A percentile compares a stretch with the other conserved stretches of the same genome.
phyloP scores from a whole-genome alignment of 1,140 invertebrate genomes.

The Zaprionus africanus region DNA sequence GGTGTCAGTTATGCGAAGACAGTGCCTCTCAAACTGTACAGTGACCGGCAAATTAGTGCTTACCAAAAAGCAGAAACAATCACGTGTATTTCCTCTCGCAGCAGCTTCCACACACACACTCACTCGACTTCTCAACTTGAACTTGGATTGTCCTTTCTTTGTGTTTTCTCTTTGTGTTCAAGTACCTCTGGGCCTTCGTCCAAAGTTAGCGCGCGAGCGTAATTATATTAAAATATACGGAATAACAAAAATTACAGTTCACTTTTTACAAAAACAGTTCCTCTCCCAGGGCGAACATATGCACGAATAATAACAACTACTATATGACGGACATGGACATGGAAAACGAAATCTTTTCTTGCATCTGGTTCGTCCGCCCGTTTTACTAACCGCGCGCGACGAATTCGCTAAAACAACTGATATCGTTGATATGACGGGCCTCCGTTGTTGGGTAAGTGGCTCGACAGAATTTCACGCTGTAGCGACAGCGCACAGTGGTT shows the following conservation, averaged over 20 bases:
- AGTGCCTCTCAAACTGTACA: slow-evolving; percentile 49
- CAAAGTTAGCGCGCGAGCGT: slow-evolving; percentile 63
- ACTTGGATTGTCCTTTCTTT: slow-evolving; percentile 70
- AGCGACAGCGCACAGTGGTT: slow-evolving; percentile 53
- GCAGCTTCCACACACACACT: slow-evolving; percentile 55
- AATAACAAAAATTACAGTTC: slow-evolving; percentile 68
- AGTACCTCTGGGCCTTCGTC: slow-evolving; percentile 6
- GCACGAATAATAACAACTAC: slow-evolving; percentile 23
- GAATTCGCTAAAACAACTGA: slow-evolving; percentile 80
- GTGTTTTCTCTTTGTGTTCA: slow-evolving; percentile 36
- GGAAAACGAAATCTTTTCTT: slow-evolving; percentile 42
- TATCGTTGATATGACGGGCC: slow-evolving; percentile 79
- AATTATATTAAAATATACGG: slow-evolving; percentile 72
- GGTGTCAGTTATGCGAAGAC: slow-evolving; percentile 19
- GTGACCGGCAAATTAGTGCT: slow-evolving; percentile 54
- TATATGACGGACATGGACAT: slow-evolving; percentile 58
- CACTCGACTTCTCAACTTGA: slow-evolving; percentile 37
- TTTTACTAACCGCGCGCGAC: slow-evolving; percentile 63
- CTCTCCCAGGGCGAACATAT: slow-evolving; percentile 14
- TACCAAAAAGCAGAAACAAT: slow-evolving; percentile 49
- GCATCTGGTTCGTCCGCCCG: slow-evolving; percentile 35
- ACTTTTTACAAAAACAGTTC: slow-evolving; percentile 32
- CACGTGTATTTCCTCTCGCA: slow-evolving; percentile 20
- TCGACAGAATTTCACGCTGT: slow-evolving; percentile 56
- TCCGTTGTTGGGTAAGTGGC: slow-evolving; percentile 65